Conservation (phyloP, 2,888 invertebrate species). For the Nomada fucata region DNA sequence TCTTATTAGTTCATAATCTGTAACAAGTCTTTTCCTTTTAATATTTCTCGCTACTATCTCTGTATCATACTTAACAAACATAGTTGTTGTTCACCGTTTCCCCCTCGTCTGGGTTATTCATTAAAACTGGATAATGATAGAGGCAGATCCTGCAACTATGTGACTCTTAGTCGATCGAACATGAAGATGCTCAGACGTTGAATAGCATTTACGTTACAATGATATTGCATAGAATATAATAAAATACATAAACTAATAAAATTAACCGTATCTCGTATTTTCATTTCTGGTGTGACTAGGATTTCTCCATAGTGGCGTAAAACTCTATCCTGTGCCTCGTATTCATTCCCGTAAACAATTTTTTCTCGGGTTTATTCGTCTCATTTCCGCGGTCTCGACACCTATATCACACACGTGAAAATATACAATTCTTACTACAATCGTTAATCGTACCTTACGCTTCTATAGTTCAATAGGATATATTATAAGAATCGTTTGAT, state of each 20-base stretch:
- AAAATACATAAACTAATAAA: constrained; percentile 74
- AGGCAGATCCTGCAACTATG: constrained; percentile 19
- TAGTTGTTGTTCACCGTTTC: constrained; percentile 34
- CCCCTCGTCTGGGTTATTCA: not conserved
- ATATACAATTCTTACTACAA: constrained; percentile 55
- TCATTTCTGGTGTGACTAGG: constrained; percentile 76
- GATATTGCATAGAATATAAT: constrained; percentile 71
- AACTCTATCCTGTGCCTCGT: constrained; percentile 70
- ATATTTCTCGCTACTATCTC: constrained; percentile 51
- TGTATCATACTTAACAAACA: constrained; percentile 61
- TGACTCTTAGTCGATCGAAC: constrained; percentile 34
- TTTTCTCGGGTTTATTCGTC: constrained; percentile 37
- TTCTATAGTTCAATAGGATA: constrained; percentile 43
- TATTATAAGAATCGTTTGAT: constrained; percentile 46
- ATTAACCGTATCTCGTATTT: constrained; percentile 62
- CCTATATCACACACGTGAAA: constrained; percentile 60
- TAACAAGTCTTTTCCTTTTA: constrained; percentile 57
- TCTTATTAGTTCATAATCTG: constrained; percentile 42
- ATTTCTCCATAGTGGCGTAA: constrained; percentile 77
- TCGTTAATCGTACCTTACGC: constrained; percentile 36
- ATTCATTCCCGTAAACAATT: constrained; percentile 61
- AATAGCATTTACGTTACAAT: constrained; percentile 39
- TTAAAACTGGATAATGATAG: constrained; percentile 21
- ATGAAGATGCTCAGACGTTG: constrained; percentile 9
- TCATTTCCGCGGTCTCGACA: constrained; percentile 35